Conservation (phyloP, 2,888 invertebrate genomes). For the Drosophila pseudotakahashii region DNA sequence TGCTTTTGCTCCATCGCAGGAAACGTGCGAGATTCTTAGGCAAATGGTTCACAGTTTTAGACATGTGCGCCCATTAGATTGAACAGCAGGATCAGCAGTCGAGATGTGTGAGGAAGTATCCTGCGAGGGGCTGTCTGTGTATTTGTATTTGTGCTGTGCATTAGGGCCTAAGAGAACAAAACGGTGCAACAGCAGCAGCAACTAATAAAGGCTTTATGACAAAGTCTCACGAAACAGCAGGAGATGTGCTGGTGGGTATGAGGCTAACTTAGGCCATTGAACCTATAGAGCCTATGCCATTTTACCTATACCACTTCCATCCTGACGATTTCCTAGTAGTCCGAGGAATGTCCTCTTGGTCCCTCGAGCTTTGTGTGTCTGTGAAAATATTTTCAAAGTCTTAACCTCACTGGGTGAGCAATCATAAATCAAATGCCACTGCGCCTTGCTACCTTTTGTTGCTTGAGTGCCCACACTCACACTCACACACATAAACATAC, state of each 20-base stretch:
- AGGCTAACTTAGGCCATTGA: constrained; percentile 35
- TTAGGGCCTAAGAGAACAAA: constrained; percentile 10
- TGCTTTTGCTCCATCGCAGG: neutral
- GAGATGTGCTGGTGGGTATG: neutral
- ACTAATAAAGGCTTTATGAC: constrained; percentile 69
- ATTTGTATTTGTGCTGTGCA: constrained; percentile 21
- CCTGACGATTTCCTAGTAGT: constrained; percentile 13
- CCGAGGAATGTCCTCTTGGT: constrained; percentile 29
- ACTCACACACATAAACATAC: constrained; percentile 17
- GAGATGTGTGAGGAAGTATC: constrained; percentile 14
- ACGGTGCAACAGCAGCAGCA: constrained; percentile 35
- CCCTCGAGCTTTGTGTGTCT: constrained; percentile 65
- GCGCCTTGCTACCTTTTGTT: constrained; percentile 73
- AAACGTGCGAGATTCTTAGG: constrained; percentile 70
- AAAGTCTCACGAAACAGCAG: constrained; percentile 47
- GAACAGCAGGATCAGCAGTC: constrained; percentile 58
- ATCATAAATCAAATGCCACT: constrained; percentile 76
- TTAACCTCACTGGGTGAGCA: constrained; percentile 76
- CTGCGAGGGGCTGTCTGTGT: neutral
- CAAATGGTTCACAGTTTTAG: constrained; percentile 66
- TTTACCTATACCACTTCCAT: neutral
- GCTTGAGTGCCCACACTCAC: constrained; percentile 63
- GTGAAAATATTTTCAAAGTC: constrained; percentile 79
- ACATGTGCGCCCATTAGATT: constrained; percentile 75
- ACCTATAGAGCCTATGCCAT: constrained; percentile 34